Evolutionary conservation across 2,888 invertebrate genomes (phyloP), one percentile per base, ranked within the genome.

Genomic region (Xestia xanthographa): DNA sequence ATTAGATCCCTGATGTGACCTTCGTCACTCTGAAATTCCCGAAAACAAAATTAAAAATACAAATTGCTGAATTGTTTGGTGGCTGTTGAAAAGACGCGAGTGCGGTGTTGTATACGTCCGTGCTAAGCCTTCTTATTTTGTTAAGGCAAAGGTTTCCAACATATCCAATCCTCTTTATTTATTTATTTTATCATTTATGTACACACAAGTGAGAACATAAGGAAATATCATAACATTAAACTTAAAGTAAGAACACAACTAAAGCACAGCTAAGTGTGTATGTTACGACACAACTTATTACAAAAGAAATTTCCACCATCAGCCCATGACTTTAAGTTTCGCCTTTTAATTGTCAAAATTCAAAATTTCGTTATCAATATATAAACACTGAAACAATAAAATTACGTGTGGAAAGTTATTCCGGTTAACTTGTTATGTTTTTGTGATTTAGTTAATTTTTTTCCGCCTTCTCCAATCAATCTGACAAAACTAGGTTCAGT

Each of bases 31-130:
- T 63, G 63, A 48, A 45, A 48, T 14, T 14, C 17, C 17, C 17
- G 9, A 63, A 72, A 63, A 41, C n/a, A n/a, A 62, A 79, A 26
- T n/a, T 17, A 34, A 77, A 60, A 50, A 43, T 22, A 22, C 1
- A 79, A 22, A 60, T 43, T 41, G 48, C 48, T 58, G 34, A 78
- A 29, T 34, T 26, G 4, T 60, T 43, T 50, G 34, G 17, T 17
- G 17, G 63, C 43, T 63, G 41, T 41, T 63, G 8, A n/a, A 6
- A 41, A n/a, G 14, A 63, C 17, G 63, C 8, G n/a, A 63, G 41
- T 5, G 9, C n/a, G 41, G 41, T 41, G 41, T 62, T 38, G 29
- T 60, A 34, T 9, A 60, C 58, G 60, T 60, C 29, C 34, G 0
- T 20, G 20, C 5, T 0, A 20, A 58, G 8, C 17, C 29, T 58